phyloP scores from a whole-genome alignment of 2,797 vertebrate species.

The Eulemur coronatus region DNA sequence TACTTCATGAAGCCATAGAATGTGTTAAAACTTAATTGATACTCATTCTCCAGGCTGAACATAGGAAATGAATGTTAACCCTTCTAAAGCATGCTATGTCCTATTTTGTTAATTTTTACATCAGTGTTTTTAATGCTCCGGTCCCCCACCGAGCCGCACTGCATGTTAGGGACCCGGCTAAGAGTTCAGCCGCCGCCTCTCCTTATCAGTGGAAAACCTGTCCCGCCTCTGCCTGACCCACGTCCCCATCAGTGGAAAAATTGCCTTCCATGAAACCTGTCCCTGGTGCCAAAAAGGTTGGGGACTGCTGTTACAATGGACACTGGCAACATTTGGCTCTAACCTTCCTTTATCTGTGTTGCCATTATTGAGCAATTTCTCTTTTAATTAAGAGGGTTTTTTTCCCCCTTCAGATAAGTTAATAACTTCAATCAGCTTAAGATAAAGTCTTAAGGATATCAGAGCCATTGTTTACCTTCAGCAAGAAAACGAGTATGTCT shows the following conservation, averaged over 20 bases:
- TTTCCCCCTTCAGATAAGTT: not conserved
- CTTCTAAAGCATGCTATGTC: not conserved
- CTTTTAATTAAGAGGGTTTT: not conserved
- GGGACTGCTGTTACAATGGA: not conserved
- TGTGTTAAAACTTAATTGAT: not conserved
- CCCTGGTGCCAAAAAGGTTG: no score
- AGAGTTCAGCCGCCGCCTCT: no score
- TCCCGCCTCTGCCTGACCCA: no score
- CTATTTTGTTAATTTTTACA: not conserved
- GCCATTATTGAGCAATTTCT: not conserved
- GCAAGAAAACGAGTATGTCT: not conserved
- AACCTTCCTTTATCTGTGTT: not conserved
- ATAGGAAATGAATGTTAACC: not conserved
- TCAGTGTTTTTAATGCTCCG: not conserved
- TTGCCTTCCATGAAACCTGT: no score
- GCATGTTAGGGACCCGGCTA: no score
- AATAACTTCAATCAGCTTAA: not conserved
- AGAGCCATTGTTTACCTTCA: not conserved
- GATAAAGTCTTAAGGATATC: not conserved
- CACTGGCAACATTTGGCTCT: not conserved
- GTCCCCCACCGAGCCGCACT: no score
- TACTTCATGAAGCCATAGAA: not conserved
- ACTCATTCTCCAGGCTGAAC: not conserved
- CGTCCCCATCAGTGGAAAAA: no score
- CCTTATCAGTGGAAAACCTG: no score